These are phyloP conservation scores for Halictus quadricinctus DNA, from an alignment of 2,888 invertebrate genomes.

Conservation along the genomic window DNA sequence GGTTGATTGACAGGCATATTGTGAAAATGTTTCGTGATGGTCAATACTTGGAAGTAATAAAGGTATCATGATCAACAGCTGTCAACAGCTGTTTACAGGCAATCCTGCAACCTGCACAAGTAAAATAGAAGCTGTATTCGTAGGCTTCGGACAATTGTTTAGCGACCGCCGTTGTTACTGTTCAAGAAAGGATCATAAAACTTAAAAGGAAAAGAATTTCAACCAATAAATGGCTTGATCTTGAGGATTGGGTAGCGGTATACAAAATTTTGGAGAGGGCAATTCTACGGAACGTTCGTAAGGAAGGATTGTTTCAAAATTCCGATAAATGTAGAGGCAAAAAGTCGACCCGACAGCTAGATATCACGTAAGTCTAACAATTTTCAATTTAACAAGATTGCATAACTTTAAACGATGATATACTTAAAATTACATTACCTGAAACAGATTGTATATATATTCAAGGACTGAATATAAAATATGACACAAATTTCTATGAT, in stretches of 20 bases:
- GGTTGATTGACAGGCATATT: conserved; percentile 1
- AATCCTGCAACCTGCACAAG: conserved; percentile 19
- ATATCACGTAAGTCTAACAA: conserved; percentile 71
- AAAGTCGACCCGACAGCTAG: conserved; percentile 72
- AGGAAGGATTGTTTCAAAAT: conserved; percentile 32
- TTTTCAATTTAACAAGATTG: not conserved
- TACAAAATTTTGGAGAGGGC: conserved; percentile 74
- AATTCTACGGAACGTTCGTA: conserved; percentile 66
- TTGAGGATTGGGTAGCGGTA: conserved; percentile 74
- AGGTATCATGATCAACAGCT: conserved; percentile 73
- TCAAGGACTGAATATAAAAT: not conserved
- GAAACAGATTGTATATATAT: not conserved
- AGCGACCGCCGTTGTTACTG: conserved; percentile 75
- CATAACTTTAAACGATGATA: not conserved
- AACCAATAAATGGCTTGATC: conserved; percentile 75
- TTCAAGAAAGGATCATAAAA: conserved; percentile 73
- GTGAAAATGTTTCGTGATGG: conserved; percentile 75
- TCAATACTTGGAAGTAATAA: conserved; percentile 76
- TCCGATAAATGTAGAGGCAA: conserved; percentile 55
- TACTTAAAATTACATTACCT: not conserved
- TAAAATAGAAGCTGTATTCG: conserved; percentile 53
- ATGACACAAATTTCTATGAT: not conserved
- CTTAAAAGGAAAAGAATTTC: conserved; percentile 70
- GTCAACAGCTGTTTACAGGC: conserved; percentile 64
- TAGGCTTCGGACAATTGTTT: conserved; percentile 72